These are phyloP conservation scores for Sinonovacula constricta DNA, from an alignment of 1,140 invertebrate species.

Conservation along the genomic window DNA sequence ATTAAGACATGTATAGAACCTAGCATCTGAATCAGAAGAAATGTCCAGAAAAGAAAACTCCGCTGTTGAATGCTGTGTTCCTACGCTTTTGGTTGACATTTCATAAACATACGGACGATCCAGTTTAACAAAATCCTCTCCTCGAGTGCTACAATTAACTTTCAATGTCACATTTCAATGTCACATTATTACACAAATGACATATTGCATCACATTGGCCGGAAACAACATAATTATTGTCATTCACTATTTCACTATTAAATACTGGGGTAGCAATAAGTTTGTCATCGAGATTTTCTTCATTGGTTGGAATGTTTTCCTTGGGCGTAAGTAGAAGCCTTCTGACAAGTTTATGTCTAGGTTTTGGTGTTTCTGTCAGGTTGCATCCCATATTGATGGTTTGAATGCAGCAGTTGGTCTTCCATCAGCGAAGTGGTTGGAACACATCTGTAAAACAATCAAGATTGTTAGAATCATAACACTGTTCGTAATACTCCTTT, in stretches of 20 bases:
- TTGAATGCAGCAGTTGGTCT: background rate
- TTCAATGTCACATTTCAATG: background rate
- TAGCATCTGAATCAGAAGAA: background rate
- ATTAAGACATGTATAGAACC: slow-evolving; percentile 6
- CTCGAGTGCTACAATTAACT: background rate
- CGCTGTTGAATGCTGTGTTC: background rate
- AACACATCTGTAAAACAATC: slow-evolving; percentile 23
- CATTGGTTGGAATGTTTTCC: too few species aligned
- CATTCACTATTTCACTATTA: background rate
- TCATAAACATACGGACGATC: background rate
- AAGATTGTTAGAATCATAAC: too few species aligned
- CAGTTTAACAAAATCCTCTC: slow-evolving; percentile 5
- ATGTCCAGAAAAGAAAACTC: background rate
- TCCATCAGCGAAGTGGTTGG: slow-evolving; percentile 23
- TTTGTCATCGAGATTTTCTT: background rate
- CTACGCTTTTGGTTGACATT: background rate
- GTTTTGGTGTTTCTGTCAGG: background rate
- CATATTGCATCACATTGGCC: background rate
- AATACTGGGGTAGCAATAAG: background rate
- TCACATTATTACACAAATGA: background rate
- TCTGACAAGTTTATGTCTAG: too few species aligned
- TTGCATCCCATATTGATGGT: background rate
- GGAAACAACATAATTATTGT: background rate
- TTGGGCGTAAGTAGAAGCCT: background rate
- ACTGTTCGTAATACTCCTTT: too few species aligned